Conservation (phyloP, 1,140 invertebrate genomes). For the Bombus consobrinus region DNA sequence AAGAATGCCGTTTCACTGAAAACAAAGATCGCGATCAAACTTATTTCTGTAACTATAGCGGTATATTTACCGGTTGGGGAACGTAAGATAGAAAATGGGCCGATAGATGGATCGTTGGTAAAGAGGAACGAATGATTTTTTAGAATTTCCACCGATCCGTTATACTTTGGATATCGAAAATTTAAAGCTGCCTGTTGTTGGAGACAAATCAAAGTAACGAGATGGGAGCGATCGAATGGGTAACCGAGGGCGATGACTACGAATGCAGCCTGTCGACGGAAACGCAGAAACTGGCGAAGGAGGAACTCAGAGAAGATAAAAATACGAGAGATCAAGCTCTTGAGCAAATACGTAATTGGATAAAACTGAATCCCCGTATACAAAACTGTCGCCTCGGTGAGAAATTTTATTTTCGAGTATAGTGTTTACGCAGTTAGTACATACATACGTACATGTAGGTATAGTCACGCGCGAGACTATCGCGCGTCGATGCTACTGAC, state of each 20-base stretch:
- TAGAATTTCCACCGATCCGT: background rate
- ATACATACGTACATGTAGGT: no score
- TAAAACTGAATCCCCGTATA: slow-evolving; percentile 88
- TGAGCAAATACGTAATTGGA: slow-evolving; percentile 87
- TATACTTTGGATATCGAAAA: background rate
- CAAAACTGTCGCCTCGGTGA: slow-evolving; percentile 87
- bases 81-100: no score
- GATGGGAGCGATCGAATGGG: slow-evolving; percentile 79
- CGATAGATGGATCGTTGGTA: background rate
- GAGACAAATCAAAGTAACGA: slow-evolving; percentile 2
- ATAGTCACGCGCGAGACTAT: background rate
- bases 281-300: slow-evolving; percentile 85
- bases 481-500: no score
- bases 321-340: slow-evolving; percentile 86
- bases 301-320: slow-evolving; percentile 88
- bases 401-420: slow-evolving; percentile 13
- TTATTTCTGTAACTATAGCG: no score
- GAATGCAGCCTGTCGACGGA: slow-evolving; percentile 84
- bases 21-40: background rate
- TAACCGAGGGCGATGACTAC: slow-evolving; percentile 86
- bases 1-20: background rate
- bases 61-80: no score
- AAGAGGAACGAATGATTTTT: background rate
- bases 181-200: background rate
- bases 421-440: background rate